Evolutionary conservation across 2,797 vertebrate species (phyloP), one percentile per base, ranked within the genome.

Genomic region (Hybognathus amarus): DNA sequence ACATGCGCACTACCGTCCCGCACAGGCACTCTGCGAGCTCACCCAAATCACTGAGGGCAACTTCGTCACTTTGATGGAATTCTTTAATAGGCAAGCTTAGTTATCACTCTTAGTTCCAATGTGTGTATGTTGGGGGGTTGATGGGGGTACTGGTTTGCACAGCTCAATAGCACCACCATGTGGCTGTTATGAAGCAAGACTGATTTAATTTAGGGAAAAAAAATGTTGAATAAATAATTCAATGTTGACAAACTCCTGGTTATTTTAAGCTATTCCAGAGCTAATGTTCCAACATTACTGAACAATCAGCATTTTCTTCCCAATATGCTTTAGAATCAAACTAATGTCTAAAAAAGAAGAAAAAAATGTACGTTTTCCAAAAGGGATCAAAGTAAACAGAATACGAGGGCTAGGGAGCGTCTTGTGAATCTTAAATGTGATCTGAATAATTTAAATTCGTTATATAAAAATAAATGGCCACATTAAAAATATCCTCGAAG

Each of bases 151-250:
- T 80, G 24, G 74, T 68, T 87, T 82, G 63, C 85, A 88, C 85
- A 93, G 94, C 95, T 91, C 95, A 92, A 92, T 91, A 93, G 93
- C 92, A 91, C 95, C 94, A 94, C 93, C 95, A 94, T 94, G 95
- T 95, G 95, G 94, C n/a, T 54, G 9, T 59, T 38, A 6, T 3
- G 3, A 24, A 52, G 24, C 45, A 9, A 33, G 73, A 22, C 13
- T 61, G 24, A 50, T 66, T 77, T 36, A 20, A 47, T 78, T 78
- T 78, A 9, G 40, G 17, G 22, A 2, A 24, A 27, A 77, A 77
- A 78, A 71, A 61, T 30, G 82, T 36, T 82, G 64, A 84, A 85
- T 67, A 63, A 82, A 84, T 83, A 30, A 80, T 64, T 76, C 77
- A 84, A 85, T 79, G 69, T 83, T 81, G 74, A 73, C 83, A 85